Evolutionary conservation across 2,797 vertebrate genomes (phyloP), one percentile per base, ranked within the genome.

Genomic region (Danio aesculapii): DNA sequence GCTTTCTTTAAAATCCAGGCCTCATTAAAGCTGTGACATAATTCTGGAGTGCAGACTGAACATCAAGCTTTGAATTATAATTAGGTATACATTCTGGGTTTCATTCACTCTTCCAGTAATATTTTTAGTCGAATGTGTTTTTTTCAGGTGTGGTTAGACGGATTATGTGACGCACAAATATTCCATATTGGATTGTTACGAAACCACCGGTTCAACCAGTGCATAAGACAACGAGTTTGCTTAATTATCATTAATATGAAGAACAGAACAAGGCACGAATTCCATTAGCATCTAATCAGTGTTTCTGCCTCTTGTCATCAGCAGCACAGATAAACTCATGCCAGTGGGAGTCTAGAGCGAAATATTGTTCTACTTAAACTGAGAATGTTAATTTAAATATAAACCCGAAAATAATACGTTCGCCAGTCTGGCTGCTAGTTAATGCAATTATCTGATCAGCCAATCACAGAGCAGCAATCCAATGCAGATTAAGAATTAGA

Each of bases 271-370:
- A 79, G 75, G 19, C 70, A 59, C 11, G 16, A 61, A 83, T 79
- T 3, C 30, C 49, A 84, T 85, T 84, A 84, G 63, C 73, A 81
- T 83, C 52, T 81, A 77, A 84, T 86, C 74, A 81, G 68, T 58
- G 61, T 73, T 39, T 8, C 19, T 59, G 71, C 62, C 58, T 69
- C 64, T 64, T 62, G 41, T 79, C 52, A 83, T 73, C 16, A 78
- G 71, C 44, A 76, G 41, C 71, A 39, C 53, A 83, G 72, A 81
- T 81, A 61, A 81, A 86, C 79, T 81, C 47, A 58, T 17, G 44
- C 43, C 70, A 70, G 63, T 43, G n/a, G 77, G 55, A 84, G 61
- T 62, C 67, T 8, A 79, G 30, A 52, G 52, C 66, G 49, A 58
- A 58, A 73, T 16, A 58, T 8, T 73, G 5, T 58, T 4, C 11